These are phyloP conservation scores for Aphaenogaster floridana DNA, from an alignment of 1,140 invertebrate species.

Conservation along the genomic window DNA sequence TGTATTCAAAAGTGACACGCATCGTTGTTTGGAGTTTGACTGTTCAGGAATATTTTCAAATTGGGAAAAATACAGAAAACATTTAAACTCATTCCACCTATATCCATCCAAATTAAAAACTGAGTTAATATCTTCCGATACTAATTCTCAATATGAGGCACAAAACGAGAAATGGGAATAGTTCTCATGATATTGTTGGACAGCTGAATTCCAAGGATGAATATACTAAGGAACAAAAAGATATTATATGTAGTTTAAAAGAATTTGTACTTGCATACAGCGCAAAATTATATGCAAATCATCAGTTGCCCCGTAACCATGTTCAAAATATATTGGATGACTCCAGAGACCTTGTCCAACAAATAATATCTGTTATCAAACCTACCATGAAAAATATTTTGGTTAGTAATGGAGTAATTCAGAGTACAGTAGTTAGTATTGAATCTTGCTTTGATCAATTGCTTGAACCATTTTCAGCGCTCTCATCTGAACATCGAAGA, in stretches of 20 bases:
- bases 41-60: conserved; percentile 25
- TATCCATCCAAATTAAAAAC: conserved; percentile 14
- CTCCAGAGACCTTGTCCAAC: conserved; percentile 4
- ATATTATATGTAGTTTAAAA: neutral
- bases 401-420: neutral
- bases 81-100: conserved; percentile 4
- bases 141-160: neutral
- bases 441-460: conserved; percentile 8
- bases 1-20: neutral
- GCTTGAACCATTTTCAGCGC: neutral
- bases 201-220: neutral
- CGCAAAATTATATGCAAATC: conserved; percentile 25
- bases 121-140: neutral
- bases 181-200: neutral
- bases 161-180: neutral
- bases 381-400: conserved; percentile 18
- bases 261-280: conserved; percentile 9
- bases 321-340: conserved; percentile 14
- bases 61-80: conserved; percentile 19
- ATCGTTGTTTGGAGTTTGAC: conserved; percentile 19
- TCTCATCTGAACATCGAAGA: conserved; percentile 9
- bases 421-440: neutral
- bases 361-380: conserved; percentile 9
- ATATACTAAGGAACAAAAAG: conserved; percentile 4
- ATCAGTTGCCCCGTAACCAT: conserved; percentile 3